Base-by-base conservation (phyloP, 2,797 vertebrate species). In the Acrossocheilus fasciatus region DNA sequence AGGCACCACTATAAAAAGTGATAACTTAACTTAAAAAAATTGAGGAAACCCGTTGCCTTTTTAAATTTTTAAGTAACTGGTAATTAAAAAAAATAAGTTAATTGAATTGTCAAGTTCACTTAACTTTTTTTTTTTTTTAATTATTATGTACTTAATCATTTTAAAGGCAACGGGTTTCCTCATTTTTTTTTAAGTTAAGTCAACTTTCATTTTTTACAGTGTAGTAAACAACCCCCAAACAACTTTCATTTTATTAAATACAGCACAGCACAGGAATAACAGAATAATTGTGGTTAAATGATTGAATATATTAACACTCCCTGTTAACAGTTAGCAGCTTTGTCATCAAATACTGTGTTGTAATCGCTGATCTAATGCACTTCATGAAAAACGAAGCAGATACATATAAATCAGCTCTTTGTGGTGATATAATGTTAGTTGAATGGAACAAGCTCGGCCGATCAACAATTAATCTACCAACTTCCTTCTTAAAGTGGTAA, bases 401-500 rank as follows among this genome's bases (percentile, higher is more conserved):
- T 34, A 6, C 0, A 18, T 41, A 12, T 34, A 66, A 66, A 34
- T 66, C 26, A 11, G 9, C 34, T 69, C 17, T 50, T 50, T 52
- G 47, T 34, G 47, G 26, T 52, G 52, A 77, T 39, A 30, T 59
- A 77, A 57, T 41, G 20, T 41, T 14, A 18, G n/a, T 50, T 18
- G 18, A 11, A 45, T 50, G 64, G 64, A 52, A 69, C 30, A 41
- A 39, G 34, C 3, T 52, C 43, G 47, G 68, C 26, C 6, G n/a
- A 47, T 82, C 62, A 70, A 54, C 72, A 20, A 14, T 64, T 41
- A 79, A 87, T 83, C 59, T 52, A 5, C 36, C 7, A 26, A 50
- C 54, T 87, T 83, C 50, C 47, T 69, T 15, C 47, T 57, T 66
- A 84, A 20, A 5, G 64, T 50, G 36, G 66, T 77, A 47, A 30